Evolutionary conservation across 2,113 vertebrate species (phyloP).

Genomic region (Tychaedon coryphoeus): DNA sequence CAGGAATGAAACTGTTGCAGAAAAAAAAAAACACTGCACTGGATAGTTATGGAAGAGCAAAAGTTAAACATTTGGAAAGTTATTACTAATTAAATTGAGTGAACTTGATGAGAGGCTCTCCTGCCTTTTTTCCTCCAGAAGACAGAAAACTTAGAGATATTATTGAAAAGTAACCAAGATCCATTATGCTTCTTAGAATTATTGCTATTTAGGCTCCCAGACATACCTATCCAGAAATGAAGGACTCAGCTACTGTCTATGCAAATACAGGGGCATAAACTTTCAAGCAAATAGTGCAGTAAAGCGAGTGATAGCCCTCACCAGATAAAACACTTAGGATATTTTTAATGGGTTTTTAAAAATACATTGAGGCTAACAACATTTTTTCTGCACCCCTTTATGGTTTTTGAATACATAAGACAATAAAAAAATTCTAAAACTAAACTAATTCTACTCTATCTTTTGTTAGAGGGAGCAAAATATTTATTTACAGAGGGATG

Average conservation of each 20-base stretch:
- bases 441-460: background rate
- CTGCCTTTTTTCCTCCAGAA: background rate
- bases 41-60: background rate
- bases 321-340: background rate
- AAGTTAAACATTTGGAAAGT: background rate
- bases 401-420: background rate
- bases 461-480: background rate
- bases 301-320: background rate
- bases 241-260: background rate
- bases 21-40: background rate
- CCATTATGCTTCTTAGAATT: background rate
- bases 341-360: background rate
- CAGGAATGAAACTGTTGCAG: background rate
- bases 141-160: background rate
- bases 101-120: background rate
- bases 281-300: background rate
- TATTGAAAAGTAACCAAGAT: background rate
- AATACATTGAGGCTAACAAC: background rate
- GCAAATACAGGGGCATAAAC: background rate
- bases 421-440: background rate
- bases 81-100: background rate
- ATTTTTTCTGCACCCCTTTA: background rate
- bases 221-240: background rate
- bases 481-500: background rate
- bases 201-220: background rate